These are phyloP conservation scores for Pempheris klunzingeri DNA, from an alignment of 2,797 vertebrate species.

Conservation along the genomic window DNA sequence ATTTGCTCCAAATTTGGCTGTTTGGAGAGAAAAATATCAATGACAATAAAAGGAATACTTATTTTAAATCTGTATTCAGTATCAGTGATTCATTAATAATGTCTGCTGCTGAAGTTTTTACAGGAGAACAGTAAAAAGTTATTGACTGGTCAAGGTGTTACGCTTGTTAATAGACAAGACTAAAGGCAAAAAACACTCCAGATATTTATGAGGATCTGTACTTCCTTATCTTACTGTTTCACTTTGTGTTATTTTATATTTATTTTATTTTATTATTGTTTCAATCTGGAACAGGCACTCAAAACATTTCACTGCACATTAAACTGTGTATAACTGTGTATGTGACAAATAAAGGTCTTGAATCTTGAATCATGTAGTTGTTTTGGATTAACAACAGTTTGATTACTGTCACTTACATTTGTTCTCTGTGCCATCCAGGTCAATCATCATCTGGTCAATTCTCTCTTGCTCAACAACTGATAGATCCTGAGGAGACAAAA, in stretches of 20 bases:
- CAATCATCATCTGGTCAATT: conserved; percentile 95
- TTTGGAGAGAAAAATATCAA: neutral
- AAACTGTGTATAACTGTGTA: neutral
- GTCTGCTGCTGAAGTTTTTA: no score
- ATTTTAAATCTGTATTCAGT: no score
- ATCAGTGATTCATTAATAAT: no score
- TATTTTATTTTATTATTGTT: no score
- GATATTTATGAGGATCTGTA: no score
- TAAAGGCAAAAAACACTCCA: neutral
- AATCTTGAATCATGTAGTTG: no score
- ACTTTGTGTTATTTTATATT: no score
- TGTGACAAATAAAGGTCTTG: no score
- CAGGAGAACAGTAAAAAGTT: neutral
- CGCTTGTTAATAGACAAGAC: neutral
- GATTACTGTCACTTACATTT: conserved; percentile 88
- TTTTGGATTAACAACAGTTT: neutral
- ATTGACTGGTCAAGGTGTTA: neutral
- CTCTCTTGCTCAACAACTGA: conserved; percentile 93
- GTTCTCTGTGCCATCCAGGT: conserved; percentile 95
- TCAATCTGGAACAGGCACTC: no score
- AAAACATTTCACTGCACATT: no score
- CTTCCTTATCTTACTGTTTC: no score
- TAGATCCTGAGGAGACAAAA: conserved; percentile 82
- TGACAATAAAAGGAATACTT: no score
- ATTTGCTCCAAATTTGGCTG: conserved; percentile 96